Evolutionary conservation across 2,113 vertebrate genomes (phyloP), one percentile per base, ranked within the genome.

Genomic region (Microcebus lehilahytsara): DNA sequence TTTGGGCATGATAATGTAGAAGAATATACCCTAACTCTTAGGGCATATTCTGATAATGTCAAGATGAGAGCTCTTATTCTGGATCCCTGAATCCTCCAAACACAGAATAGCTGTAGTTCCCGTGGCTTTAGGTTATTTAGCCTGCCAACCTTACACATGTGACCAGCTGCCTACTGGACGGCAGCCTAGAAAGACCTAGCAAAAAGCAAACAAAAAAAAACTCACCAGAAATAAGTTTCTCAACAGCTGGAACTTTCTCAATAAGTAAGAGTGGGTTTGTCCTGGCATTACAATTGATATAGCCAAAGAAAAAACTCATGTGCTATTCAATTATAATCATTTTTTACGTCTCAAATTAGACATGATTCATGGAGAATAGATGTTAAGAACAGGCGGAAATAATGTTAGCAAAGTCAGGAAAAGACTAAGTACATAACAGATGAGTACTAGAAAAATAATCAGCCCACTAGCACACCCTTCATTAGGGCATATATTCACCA

Each of bases 151-250:
- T 78, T 40, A 93, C 17, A 90, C 60, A 79, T 62, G 25, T 49
- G 23, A 92, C 16, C 23, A 90, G 22, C 32, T 81, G 25, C 13
- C 30, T 42, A 42, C 42, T 42, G 42, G 42, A 42, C 5, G 5
- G 42, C 42, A 42, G 42, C 42, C 42, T 42, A 51, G 67, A 37
- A 97, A 94, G 79, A 46, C 10, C 37, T 60, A 77, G 23, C 30
- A 87, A 32, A 25, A 58, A 83, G 80, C 0, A 46, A 67, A 71
- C 23, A 84, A 46, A 74, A 37, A 37, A 64, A 89, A 34, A 34
- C 56, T 27, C 56, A 56, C 40, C 72, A 84, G 90, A 83, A 97
- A 83, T 40, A 16, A 92, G 42, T 89, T 74, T 96, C 51, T 96
- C 60, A 66, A 72, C 8, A 78, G 60, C 56, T 91, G 53, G 49